A percentile compares a stretch with the other conserved stretches of the same genome.
Conservation (phyloP, 2,888 invertebrate genomes). For the Hirtodrosophila alboralis region DNA sequence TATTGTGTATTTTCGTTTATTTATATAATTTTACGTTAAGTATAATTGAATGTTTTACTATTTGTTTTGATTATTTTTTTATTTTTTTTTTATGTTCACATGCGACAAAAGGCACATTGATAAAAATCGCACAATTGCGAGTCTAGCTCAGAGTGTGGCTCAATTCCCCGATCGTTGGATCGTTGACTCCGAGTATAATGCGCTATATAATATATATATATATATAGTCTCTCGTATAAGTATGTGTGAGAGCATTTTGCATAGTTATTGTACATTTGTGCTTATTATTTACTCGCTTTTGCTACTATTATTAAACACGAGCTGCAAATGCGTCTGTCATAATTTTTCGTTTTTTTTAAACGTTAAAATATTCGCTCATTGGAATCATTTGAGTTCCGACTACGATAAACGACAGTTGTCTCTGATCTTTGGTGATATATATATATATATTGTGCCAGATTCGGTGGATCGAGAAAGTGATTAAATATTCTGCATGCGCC, state of each 20-base stretch:
- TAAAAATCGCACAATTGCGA: slow-evolving; percentile 42
- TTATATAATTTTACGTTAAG: slow-evolving; percentile 25
- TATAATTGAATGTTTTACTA: slow-evolving; percentile 26
- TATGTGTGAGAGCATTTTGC: slow-evolving; percentile 3
- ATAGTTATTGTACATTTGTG: slow-evolving; percentile 13
- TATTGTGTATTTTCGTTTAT: no score
- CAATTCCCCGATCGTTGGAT: slow-evolving; percentile 45
- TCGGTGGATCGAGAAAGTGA: slow-evolving; percentile 1
- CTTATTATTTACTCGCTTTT: slow-evolving; percentile 55
- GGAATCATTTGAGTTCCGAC: slow-evolving; percentile 51
- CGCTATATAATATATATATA: slow-evolving; percentile 28
- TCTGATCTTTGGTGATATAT: slow-evolving; percentile 20
- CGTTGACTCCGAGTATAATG: slow-evolving; percentile 21
- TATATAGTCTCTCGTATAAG: slow-evolving; percentile 6
- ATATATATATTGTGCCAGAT: not conserved
- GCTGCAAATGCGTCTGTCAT: slow-evolving; percentile 53
- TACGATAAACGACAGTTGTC: slow-evolving; percentile 34
- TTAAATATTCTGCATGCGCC: not conserved
- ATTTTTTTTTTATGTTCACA: slow-evolving; percentile 9
- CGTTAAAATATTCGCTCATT: slow-evolving; percentile 39
- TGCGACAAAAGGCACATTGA: slow-evolving; percentile 43
- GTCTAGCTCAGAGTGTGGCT: slow-evolving; percentile 23
- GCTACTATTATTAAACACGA: slow-evolving; percentile 37
- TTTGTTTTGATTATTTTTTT: slow-evolving; percentile 29
- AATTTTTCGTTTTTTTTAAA: slow-evolving; percentile 56